Evolutionary conservation across 1,140 invertebrate species (phyloP).

Genomic region (Brachionus plicatilis): DNA sequence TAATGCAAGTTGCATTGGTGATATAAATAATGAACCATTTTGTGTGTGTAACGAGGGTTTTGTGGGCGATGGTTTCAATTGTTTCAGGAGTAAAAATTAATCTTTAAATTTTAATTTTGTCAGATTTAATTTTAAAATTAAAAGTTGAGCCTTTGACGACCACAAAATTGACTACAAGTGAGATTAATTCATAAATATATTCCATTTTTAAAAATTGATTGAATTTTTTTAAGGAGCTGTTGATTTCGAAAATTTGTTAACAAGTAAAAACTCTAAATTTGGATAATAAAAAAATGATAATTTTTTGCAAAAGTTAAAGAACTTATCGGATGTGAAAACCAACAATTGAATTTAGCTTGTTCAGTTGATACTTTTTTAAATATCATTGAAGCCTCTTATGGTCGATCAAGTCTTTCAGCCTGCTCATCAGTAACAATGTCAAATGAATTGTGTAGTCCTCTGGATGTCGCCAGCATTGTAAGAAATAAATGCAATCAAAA

Average conservation of each 20-base stretch:
- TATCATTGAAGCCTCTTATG: neutral
- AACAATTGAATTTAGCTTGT: neutral
- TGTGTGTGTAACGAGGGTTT: slow-evolving; percentile 18
- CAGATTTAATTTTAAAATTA: neutral
- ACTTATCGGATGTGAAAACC: neutral
- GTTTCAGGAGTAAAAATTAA: neutral
- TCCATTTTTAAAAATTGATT: neutral
- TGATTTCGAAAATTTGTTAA: neutral
- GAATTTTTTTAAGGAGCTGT: neutral
- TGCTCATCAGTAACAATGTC: neutral
- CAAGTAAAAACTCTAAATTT: neutral
- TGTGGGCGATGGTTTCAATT: neutral
- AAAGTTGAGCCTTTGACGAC: neutral
- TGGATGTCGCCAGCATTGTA: neutral
- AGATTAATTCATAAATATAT: neutral
- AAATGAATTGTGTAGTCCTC: neutral
- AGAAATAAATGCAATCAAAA: neutral
- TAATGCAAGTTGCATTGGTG: slow-evolving; percentile 6
- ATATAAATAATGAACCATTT: slow-evolving; percentile 12
- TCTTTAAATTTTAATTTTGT: neutral
- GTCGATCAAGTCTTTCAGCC: neutral
- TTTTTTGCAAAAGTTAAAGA: neutral
- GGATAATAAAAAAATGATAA: neutral
- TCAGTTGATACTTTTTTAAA: neutral
- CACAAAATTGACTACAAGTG: neutral